Conservation (phyloP, 1,140 invertebrate genomes). For the Lepidurus packardi region DNA sequence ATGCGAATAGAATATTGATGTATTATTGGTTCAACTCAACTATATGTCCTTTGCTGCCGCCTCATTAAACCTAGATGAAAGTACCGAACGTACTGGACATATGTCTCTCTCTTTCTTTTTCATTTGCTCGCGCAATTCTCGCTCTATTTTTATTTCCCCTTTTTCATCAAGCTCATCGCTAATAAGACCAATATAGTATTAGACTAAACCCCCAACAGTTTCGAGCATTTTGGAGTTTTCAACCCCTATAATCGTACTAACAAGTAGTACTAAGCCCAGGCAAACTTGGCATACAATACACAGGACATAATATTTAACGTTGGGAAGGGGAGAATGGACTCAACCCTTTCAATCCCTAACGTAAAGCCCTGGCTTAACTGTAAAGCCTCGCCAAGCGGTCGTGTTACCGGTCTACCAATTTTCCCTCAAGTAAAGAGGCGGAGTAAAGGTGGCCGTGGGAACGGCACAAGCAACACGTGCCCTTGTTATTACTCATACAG, state of each 20-base stretch:
- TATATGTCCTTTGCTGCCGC: background rate
- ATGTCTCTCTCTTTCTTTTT: background rate
- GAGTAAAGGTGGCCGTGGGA: background rate
- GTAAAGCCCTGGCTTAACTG: background rate
- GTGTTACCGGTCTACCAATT: background rate
- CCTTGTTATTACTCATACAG: conserved; percentile 4
- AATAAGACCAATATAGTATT: background rate
- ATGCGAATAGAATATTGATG: background rate
- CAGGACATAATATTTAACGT: no score
- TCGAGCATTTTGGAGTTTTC: no score
- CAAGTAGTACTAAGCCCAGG: no score
- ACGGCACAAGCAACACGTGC: conserved; percentile 14
- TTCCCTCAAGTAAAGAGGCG: background rate
- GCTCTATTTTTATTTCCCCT: background rate
- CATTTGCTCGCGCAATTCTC: background rate
- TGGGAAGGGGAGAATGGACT: background rate
- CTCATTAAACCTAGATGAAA: background rate
- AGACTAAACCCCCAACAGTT: no score
- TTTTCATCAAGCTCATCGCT: background rate
- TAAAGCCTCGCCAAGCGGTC: background rate
- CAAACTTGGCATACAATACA: no score
- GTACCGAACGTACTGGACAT: background rate
- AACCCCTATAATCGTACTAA: no score
- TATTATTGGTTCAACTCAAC: background rate
- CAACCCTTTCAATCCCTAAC: background rate